Percentiles rank a stretch among this genome's conserved stretches.
Evolutionary conservation across 2,113 vertebrate species (phyloP).

Genomic region (Eubucco bourcierii): DNA sequence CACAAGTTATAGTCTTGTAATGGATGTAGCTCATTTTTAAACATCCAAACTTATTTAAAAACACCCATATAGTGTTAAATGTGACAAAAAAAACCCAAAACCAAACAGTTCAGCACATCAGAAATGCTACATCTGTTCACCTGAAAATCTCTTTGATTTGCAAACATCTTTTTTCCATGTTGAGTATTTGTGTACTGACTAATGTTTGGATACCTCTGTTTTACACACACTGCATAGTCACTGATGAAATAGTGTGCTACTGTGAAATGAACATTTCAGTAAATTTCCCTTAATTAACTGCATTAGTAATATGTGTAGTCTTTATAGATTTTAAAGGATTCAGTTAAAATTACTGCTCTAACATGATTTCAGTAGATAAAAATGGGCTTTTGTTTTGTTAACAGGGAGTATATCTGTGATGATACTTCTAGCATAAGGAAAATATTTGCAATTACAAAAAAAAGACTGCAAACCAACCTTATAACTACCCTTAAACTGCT

Average conservation of each 20-base stretch:
- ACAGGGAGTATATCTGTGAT: too few species aligned
- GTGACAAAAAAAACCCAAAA: background rate
- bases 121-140: background rate
- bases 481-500: background rate
- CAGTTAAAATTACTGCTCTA: background rate
- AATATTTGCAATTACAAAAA: background rate
- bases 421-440: background rate
- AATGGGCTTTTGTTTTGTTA: background rate
- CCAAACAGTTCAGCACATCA: background rate
- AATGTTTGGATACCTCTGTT: background rate
- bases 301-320: background rate
- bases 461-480: background rate
- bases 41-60: background rate
- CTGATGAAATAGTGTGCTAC: background rate
- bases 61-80: background rate
- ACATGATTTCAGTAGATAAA: background rate
- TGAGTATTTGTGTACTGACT: background rate
- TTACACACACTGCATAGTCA: accelerated
- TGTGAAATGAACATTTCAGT: accelerated
- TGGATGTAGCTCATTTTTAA: background rate
- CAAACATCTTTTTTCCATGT: background rate
- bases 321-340: background rate
- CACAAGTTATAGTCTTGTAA: background rate
- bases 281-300: background rate
- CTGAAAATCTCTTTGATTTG: background rate